Percentiles rank a stretch among this genome's conserved stretches.
Conservation (phyloP, 2,888 invertebrate genomes). For the Chorisops tibialis region DNA sequence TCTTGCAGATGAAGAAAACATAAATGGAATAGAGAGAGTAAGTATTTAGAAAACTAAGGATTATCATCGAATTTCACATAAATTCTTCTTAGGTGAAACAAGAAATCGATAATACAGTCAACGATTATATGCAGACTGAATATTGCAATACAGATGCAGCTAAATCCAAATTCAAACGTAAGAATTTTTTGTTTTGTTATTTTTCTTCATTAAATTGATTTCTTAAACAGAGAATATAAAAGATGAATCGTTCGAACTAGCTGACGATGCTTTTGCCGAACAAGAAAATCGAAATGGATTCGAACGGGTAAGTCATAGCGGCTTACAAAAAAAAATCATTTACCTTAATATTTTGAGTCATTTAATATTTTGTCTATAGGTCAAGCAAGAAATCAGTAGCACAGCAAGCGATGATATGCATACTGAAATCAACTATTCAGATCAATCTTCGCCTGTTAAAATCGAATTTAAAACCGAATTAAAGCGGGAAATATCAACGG, state of each 20-base stretch:
- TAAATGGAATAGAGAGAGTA: constrained; percentile 12
- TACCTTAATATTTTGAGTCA: not conserved
- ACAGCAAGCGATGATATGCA: not conserved
- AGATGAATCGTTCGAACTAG: too few species aligned
- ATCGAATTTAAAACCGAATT: constrained; percentile 13
- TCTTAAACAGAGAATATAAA: too few species aligned
- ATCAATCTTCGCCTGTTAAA: not conserved
- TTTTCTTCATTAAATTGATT: too few species aligned
- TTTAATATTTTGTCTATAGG: not conserved
- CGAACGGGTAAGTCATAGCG: too few species aligned
- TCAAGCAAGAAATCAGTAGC: not conserved
- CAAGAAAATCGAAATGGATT: constrained; percentile 40
- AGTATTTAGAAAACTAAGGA: not conserved
- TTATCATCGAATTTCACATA: not conserved
- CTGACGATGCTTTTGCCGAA: constrained; percentile 43
- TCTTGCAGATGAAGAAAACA: not conserved
- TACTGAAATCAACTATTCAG: not conserved
- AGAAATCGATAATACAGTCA: constrained; percentile 12
- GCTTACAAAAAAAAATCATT: too few species aligned
- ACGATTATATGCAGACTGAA: too few species aligned
- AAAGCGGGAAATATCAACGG: constrained; percentile 35
- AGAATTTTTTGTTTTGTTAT: too few species aligned
- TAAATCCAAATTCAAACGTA: constrained; percentile 31
- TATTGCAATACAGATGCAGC: not conserved
- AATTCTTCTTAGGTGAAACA: constrained; percentile 2